Evolutionary conservation across 2,888 invertebrate species (phyloP), one percentile per base, ranked within the genome.

Genomic region (Chironomus tentans): DNA sequence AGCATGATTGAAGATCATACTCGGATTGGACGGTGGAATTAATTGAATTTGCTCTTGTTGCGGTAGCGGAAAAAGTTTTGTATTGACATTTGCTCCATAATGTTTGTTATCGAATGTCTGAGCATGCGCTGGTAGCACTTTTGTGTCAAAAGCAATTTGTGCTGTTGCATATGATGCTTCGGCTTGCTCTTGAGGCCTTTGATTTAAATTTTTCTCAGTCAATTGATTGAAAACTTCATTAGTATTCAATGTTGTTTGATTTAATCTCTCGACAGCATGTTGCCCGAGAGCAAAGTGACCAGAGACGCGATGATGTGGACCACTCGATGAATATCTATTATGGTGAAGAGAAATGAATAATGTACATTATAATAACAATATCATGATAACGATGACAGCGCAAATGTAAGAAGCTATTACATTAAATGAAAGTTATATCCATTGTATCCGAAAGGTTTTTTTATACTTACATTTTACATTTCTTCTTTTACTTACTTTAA

Each of bases 371-470:
- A 38, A 38, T 38, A 38, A 38, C 38, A 38, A 38, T 38, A 38
- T 38, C 38, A 38, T 38, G 38, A 38, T 38, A 38, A 38, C 38
- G 38, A 38, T 38, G 38, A 38, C 38, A 38, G 38, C 24, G 71
- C 50, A 56, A 56, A 56, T 56, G 56, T 15, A 15, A 47, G 76
- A 47, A 18, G 61, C 61, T 21, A 38, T 74, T 46, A 50, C 47
- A 21, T 80, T 80, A 77, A 82, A 81, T 38, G 38, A 38, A 38
- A 38, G 38, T 62, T 79, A 38, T 38, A 38, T 38, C 38, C 78
- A 62, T 81, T 82, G 12, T 87, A 85, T 75, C 86, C 84, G 2
- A 88, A 82, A 1, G 88, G 87, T 79, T 86, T 85, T 79, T 87
- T 85, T 0, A 10, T 38, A 10, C 38, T 38, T 38, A 38, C 38